Base-by-base conservation (phyloP, 2,797 vertebrate species). In the Xiphophorus birchmanni region DNA sequence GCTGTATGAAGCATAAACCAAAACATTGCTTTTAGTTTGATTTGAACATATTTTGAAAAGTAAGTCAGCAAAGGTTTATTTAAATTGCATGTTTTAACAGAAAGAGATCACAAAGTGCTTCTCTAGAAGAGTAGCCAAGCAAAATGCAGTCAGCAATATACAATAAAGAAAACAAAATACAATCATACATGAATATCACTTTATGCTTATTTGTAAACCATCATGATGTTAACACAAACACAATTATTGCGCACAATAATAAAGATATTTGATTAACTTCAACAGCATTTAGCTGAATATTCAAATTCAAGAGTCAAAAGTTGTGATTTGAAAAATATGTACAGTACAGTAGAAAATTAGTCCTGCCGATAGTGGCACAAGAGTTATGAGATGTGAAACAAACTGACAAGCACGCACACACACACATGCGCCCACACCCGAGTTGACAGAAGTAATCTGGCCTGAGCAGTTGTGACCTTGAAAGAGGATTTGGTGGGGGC, bases 381-480 rank as follows among this genome's bases (percentile, higher is more conserved):
- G 83, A 85, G 74, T 89, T 86, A 87, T 67, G 60, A 74, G 83
- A 85, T 82, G 81, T 86, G 84, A 82, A 85, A 82, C 81, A 80
- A 77, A 82, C 71, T 77, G 60, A 86, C 47, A 76, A 72, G 74
- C 84, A 83, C 84, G 80, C 47, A 82, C 47, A 73, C 65, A 71
- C 58, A 78, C 52, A 82, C 65, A 79, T n/a, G n/a, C 44, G 58
- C 73, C 76, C 84, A 78, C 47, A 78, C 60, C 74, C 32, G 63
- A n/a, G 23, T 21, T 50, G 9, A 23, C 23, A 60, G 10, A 54
- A 77, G 26, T 11, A 81, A 81, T 88, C 84, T 91, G 74, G 86
- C 84, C 80, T 18, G 37, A 89, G 79, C 80, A 77, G 58, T 76
- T 81, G 77, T 90, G 90, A 92, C 93, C 93, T 94, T 94, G 92